A percentile compares a stretch with the other conserved stretches of the same genome.
Conservation (phyloP, 2,113 vertebrate species). For the Noctilio leporinus region DNA sequence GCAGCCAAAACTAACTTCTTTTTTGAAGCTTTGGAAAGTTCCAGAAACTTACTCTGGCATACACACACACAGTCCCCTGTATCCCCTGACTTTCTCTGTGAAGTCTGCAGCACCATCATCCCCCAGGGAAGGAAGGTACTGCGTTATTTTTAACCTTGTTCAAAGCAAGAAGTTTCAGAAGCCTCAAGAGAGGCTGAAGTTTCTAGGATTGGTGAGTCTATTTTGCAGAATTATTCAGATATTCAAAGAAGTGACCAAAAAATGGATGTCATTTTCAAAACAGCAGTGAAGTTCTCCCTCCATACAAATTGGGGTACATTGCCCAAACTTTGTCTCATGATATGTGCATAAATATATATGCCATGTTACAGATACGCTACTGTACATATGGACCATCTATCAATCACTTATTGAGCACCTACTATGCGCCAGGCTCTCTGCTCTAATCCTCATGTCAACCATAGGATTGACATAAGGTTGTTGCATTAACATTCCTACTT, state of each 20-base stretch:
- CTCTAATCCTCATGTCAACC: background rate
- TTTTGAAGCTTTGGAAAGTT: conserved; percentile 27
- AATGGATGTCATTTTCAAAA: background rate
- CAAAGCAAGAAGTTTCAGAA: conserved; percentile 31
- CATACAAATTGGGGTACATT: background rate
- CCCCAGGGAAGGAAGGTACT: conserved; percentile 4
- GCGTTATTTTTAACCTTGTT: conserved; percentile 32
- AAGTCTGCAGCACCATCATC: background rate
- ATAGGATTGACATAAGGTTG: background rate
- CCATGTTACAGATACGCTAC: background rate
- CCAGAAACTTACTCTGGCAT: conserved; percentile 20
- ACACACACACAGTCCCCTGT: background rate
- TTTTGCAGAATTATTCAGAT: background rate
- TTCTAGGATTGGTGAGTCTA: background rate
- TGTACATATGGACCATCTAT: background rate
- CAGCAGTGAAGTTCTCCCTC: background rate
- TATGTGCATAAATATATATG: background rate
- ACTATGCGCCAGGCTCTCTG: background rate
- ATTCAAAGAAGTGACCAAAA: background rate
- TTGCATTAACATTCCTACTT: background rate
- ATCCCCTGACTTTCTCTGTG: background rate
- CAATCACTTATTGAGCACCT: background rate
- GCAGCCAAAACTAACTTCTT: background rate
- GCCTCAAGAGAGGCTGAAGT: background rate
- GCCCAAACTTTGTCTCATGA: background rate